A percentile compares a stretch with the other conserved stretches of the same genome.
Conservation (phyloP, 2,888 invertebrate species). For the Trissolcus japonicus region DNA sequence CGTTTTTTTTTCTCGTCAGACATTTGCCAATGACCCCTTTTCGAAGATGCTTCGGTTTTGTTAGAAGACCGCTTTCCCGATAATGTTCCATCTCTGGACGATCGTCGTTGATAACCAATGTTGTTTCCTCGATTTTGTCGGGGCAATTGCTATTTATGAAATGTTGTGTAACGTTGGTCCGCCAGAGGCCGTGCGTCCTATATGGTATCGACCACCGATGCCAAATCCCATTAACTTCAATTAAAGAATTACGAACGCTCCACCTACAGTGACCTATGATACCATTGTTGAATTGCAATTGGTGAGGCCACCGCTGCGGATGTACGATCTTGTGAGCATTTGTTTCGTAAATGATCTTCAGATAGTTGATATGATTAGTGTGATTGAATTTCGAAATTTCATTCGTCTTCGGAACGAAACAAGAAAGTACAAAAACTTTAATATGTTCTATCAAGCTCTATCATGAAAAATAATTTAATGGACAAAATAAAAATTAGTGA, state of each 20-base stretch:
- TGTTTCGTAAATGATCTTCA: constrained; percentile 8
- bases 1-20: neutral
- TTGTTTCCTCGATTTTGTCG: neutral
- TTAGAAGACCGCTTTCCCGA: no score
- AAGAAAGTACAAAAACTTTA: neutral
- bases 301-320: constrained; percentile 14
- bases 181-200: neutral
- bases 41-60: no score
- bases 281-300: constrained; percentile 21
- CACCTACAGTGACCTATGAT: constrained; percentile 27
- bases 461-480: no score
- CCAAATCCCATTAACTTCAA: constrained; percentile 33
- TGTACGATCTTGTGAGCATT: constrained; percentile 6
- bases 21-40: no score
- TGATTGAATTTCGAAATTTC: no score
- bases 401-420: neutral
- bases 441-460: no score
- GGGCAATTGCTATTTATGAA: constrained; percentile 8
- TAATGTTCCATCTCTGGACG: no score
- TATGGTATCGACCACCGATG: constrained; percentile 18
- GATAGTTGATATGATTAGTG: constrained; percentile 12
- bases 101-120: neutral
- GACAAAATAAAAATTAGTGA: no score
- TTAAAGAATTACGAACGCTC: constrained; percentile 37
- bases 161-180: no score